phyloP scores from a whole-genome alignment of 1,140 invertebrate species.

The Formica exsecta region DNA sequence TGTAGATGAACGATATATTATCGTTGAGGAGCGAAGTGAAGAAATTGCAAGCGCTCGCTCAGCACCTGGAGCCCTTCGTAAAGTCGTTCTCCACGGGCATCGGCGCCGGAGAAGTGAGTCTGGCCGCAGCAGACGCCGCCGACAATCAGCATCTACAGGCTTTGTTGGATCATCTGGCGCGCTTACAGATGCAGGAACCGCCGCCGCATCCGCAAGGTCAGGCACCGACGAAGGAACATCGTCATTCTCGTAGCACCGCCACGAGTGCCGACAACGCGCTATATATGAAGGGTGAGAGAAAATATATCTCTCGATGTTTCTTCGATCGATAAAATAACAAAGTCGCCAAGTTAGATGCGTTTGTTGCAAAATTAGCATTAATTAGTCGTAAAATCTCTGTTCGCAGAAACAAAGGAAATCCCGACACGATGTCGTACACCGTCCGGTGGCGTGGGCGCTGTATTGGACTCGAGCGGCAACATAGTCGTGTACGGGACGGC shows the following conservation, averaged over 20 bases:
- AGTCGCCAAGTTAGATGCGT: background rate
- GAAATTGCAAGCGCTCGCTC: slow-evolving; percentile 88
- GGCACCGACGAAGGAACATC: slow-evolving; percentile 83
- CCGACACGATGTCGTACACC: slow-evolving; percentile 83
- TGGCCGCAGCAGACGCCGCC: slow-evolving; percentile 80
- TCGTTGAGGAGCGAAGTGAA: slow-evolving; percentile 89
- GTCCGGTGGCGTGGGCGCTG: slow-evolving; percentile 80
- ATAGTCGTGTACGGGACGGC: slow-evolving; percentile 83
- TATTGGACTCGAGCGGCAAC: slow-evolving; percentile 84
- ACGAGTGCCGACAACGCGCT: slow-evolving; percentile 82
- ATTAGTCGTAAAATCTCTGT: slow-evolving; percentile 16
- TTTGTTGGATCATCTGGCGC: slow-evolving; percentile 88
- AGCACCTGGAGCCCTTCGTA: slow-evolving; percentile 89
- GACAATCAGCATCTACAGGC: slow-evolving; percentile 87
- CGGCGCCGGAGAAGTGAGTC: slow-evolving; percentile 81
- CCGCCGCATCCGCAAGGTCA: slow-evolving; percentile 76
- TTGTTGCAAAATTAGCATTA: background rate
- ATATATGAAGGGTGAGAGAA: slow-evolving; percentile 84
- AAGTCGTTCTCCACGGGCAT: slow-evolving; percentile 87
- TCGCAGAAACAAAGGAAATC: slow-evolving; percentile 82
- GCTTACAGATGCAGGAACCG: slow-evolving; percentile 85
- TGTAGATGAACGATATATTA: slow-evolving; percentile 89
- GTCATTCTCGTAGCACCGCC: slow-evolving; percentile 80
- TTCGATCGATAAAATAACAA: background rate
- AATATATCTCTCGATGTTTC: background rate